Base-by-base conservation (phyloP, 2,113 vertebrate genomes). In the Oncorhynchus keta region DNA sequence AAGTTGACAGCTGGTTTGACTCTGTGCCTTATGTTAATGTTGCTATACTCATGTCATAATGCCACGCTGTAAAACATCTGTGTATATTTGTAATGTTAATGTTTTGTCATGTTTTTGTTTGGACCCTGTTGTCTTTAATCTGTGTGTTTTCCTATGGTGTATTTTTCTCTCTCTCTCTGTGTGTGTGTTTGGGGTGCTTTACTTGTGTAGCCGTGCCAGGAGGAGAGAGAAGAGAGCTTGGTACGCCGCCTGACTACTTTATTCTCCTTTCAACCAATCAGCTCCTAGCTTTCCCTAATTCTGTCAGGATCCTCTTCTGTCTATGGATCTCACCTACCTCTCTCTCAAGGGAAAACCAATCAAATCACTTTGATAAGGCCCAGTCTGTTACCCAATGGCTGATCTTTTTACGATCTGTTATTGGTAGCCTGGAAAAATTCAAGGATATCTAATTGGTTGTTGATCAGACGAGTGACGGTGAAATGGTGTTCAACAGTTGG, bases 141-240 rank as follows among this genome's bases (percentile, higher is more conserved):
- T 83, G 55, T 86, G 62, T 92, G 76, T 84, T 87, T 65, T 86
- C 77, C 79, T 89, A 75, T 75, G 68, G 72, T 80, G 72, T 83
- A 5, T 68, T 2, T 68, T 1, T 68, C 67, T 68, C 35, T 80
- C 66, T 80, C 14, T 65, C 18, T 48, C 0, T 70, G 3, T 49
- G 0, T n/a, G 3, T 39, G 18, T 81, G 74, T 11, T 9, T 81
- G 76, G 79, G 77, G 24, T 79, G 89, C 92, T 91, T 94, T 89
- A 88, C 92, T 91, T 94, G 90, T 92, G 94, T 88, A 97, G 96
- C 95, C 85, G 87, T 95, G 93, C 93, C 86, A 18, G 86, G 94
- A 96, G 81, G 94, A 93, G 84, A 86, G 76, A 79, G 90, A 95
- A 72, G 95, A 96, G 88, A 94, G 93, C 90, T 94, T 89, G 97